Percentiles rank a stretch among this genome's conserved stretches.
phyloP scores from a whole-genome alignment of 2,888 invertebrate species.

The Harmothoe impar region DNA sequence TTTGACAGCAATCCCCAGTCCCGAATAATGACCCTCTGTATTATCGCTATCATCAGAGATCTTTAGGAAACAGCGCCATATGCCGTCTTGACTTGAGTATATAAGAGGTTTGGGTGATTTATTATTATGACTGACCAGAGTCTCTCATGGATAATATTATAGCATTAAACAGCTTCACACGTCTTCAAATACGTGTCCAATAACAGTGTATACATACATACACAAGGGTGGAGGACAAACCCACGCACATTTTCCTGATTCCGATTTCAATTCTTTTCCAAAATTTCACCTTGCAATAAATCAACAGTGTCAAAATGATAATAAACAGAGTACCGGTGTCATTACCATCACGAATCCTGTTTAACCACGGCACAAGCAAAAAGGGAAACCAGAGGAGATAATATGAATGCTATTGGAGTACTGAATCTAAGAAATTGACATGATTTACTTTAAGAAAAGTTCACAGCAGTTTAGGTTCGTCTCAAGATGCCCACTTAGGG shows the following conservation, averaged over 20 bases:
- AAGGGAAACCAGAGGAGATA: background rate
- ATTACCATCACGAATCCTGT: background rate
- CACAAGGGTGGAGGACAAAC: background rate
- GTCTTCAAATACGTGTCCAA: background rate
- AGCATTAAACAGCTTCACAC: slow-evolving; percentile 39
- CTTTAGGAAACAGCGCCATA: background rate
- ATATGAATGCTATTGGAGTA: slow-evolving; percentile 18
- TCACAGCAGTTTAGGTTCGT: slow-evolving; percentile 50
- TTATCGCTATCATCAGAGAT: background rate
- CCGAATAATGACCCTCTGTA: background rate
- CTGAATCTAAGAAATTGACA: background rate
- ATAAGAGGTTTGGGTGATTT: slow-evolving; percentile 31
- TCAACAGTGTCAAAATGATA: slow-evolving; percentile 37
- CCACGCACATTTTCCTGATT: slow-evolving; percentile 17
- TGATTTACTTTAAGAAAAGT: background rate
- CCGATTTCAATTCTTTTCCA: background rate
- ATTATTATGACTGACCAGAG: slow-evolving; percentile 36
- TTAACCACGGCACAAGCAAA: slow-evolving; percentile 11
- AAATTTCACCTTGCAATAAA: background rate
- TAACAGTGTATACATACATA: background rate
- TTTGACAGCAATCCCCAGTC: background rate
- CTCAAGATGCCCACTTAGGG: slow-evolving; percentile 22
- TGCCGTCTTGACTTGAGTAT: slow-evolving; percentile 38
- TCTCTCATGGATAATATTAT: background rate
- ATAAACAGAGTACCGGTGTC: background rate